Evolutionary conservation across 2,888 invertebrate genomes (phyloP).

Genomic region (Phortica magna): DNA sequence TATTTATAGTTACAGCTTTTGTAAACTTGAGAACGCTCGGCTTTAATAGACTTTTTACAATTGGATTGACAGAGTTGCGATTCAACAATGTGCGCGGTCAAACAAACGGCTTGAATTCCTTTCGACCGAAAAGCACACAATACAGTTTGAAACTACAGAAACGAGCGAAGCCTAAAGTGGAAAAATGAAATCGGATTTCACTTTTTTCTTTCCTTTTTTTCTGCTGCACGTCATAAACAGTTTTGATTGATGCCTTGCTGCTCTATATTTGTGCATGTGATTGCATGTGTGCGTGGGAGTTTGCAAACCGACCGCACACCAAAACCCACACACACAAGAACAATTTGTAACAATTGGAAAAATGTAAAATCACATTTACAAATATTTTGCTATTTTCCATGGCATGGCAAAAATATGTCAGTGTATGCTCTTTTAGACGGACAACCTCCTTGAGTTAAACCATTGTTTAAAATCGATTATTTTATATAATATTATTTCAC

Average conservation of each 20-base stretch:
- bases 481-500: too few species aligned
- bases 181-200: not conserved
- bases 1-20: too few species aligned
- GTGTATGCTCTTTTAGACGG: too few species aligned
- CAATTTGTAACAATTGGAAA: not conserved
- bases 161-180: not conserved
- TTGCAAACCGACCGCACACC: not conserved
- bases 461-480: too few species aligned
- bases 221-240: not conserved
- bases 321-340: not conserved
- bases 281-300: not conserved
- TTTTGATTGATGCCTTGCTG: constrained; percentile 16
- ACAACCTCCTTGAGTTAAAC: too few species aligned
- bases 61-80: too few species aligned
- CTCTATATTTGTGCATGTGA: not conserved
- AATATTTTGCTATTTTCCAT: too few species aligned
- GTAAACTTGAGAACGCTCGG: too few species aligned
- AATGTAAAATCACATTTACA: not conserved
- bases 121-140: not conserved
- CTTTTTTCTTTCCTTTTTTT: not conserved
- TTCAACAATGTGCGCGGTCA: too few species aligned
- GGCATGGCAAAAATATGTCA: too few species aligned
- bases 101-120: too few species aligned
- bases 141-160: not conserved
- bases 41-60: too few species aligned